Conservation (phyloP, 2,888 invertebrate genomes). For the Apomyelois bistriatella region DNA sequence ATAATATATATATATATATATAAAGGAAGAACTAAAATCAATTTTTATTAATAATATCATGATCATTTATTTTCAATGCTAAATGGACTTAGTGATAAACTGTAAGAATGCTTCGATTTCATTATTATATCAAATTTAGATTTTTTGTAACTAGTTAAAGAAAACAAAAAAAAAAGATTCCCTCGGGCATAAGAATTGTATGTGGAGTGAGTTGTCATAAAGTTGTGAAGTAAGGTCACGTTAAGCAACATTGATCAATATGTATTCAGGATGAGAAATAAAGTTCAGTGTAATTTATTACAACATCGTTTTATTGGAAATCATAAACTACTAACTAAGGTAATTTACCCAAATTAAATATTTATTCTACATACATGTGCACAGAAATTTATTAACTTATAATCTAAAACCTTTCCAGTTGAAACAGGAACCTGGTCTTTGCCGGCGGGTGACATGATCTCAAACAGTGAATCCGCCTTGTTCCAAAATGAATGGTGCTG, state of each 20-base stretch:
- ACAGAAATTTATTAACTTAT: slow-evolving; percentile 1
- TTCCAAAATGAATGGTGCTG: slow-evolving; percentile 68
- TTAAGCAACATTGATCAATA: slow-evolving; percentile 63
- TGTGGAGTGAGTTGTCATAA: slow-evolving; percentile 70
- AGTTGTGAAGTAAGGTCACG: slow-evolving; percentile 64
- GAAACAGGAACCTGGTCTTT: neutral
- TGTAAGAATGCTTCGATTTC: slow-evolving; percentile 76
- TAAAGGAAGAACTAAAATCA: slow-evolving; percentile 68
- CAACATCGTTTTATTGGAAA: slow-evolving; percentile 32
- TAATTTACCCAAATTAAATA: neutral
- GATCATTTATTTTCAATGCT: slow-evolving; percentile 73
- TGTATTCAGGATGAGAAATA: slow-evolving; percentile 77
- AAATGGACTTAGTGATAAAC: slow-evolving; percentile 72
- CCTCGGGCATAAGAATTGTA: slow-evolving; percentile 63
- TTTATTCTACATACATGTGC: neutral
- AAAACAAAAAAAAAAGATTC: slow-evolving; percentile 48
- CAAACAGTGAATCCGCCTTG: slow-evolving; percentile 50
- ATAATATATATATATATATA: slow-evolving; percentile 31
- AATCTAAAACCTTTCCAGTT: neutral
- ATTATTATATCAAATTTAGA: slow-evolving; percentile 72
- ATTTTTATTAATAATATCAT: slow-evolving; percentile 71
- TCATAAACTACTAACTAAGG: neutral
- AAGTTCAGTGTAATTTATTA: slow-evolving; percentile 81
- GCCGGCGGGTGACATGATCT: neutral
- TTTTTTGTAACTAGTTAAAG: slow-evolving; percentile 70